phyloP scores from a whole-genome alignment of 2,113 vertebrate species.

The Patagioenas fasciata region DNA sequence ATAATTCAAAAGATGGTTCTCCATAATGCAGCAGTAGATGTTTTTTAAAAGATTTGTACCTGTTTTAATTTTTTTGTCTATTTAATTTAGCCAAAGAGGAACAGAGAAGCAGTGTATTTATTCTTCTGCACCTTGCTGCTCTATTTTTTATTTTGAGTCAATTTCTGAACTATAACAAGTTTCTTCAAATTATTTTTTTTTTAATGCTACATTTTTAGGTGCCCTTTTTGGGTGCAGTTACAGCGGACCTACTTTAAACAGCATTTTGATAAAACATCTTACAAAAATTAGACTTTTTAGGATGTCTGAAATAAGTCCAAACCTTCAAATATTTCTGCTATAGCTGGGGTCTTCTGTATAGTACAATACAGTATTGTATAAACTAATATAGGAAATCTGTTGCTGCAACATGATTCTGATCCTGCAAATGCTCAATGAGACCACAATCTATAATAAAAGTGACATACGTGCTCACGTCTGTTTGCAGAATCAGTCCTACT shows the following conservation, averaged over 20 bases:
- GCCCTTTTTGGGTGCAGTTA: background rate
- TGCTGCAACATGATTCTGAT: background rate
- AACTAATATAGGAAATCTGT: background rate
- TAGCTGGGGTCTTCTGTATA: background rate
- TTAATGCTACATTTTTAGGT: background rate
- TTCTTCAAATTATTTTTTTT: background rate
- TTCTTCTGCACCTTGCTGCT: background rate
- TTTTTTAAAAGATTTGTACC: background rate
- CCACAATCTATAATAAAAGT: background rate
- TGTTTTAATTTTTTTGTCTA: background rate
- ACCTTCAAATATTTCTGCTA: background rate
- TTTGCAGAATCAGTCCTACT: background rate
- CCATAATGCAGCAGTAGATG: background rate
- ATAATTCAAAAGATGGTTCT: background rate
- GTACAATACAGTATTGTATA: background rate
- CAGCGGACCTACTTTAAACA: background rate
- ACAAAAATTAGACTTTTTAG: background rate
- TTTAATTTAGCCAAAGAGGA: background rate
- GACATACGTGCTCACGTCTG: fast-evolving
- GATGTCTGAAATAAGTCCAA: background rate
- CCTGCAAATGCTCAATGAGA: background rate
- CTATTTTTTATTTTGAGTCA: background rate
- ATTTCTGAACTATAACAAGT: background rate
- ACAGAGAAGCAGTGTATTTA: background rate
- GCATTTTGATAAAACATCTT: background rate